These are phyloP conservation scores for Dallia pectoralis DNA, from an alignment of 2,797 vertebrate genomes.

Conservation along the genomic window DNA sequence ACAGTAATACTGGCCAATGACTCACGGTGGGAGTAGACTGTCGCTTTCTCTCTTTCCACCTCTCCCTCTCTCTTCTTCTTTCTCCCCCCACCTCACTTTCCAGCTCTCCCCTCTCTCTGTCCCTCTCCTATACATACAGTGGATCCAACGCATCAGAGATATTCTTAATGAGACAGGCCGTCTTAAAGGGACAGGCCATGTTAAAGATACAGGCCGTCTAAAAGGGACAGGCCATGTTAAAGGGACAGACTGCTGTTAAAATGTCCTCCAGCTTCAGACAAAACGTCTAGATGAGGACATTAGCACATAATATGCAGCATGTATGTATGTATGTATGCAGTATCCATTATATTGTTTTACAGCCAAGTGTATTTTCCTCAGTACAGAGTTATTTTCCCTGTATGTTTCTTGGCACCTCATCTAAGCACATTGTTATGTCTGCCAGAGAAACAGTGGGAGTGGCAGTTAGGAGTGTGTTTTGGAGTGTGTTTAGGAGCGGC, in stretches of 20 bases:
- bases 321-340: no score
- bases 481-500: no score
- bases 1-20: background rate
- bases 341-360: no score
- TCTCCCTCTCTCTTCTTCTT: background rate
- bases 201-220: no score
- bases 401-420: background rate
- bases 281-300: background rate
- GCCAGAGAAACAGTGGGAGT: background rate
- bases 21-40: background rate
- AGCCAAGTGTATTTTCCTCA: no score
- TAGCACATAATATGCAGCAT: no score
- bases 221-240: no score
- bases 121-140: background rate
- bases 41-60: background rate
- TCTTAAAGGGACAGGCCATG: no score
- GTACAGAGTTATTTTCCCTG: no score
- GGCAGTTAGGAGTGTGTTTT: background rate
- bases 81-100: background rate
- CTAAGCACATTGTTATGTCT: background rate
- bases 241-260: background rate
- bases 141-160: background rate
- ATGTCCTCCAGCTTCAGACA: background rate
- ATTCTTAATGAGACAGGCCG: background rate
- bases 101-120: background rate